Evolutionary conservation across 1,140 invertebrate species (phyloP), one percentile per base, ranked within the genome.

Genomic region (Diuraphis noxia): DNA sequence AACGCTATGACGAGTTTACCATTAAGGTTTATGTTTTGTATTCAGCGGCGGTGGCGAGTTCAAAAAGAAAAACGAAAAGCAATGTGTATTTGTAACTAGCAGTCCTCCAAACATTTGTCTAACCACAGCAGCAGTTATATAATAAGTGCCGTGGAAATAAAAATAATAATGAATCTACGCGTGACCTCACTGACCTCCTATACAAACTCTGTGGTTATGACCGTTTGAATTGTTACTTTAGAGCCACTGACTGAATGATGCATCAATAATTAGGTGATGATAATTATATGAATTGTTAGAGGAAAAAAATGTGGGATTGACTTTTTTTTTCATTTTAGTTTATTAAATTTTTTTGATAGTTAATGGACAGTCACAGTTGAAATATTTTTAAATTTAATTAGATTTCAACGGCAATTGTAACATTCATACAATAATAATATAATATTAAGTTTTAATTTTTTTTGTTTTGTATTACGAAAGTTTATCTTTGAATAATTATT

Each of bases 121-220:
- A 56, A 88, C 86, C 36, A 19, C 49, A 9, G 17, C 36, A 23
- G 3, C 13, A 13, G 34, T 88, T 88, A 88, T 63, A 40, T 41
- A 88, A 88, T 36, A 84, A 41, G 41, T 63, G 36, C n/a, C 36
- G 36, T 40, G 36, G 8, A 63, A 88, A 63, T 30, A 88, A 88
- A 30, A 88, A 85, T 86, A 88, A 30, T 63, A 88, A 88, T 40
- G 86, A 63, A 40, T 88, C 10, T 40, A 63, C 86, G 25, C 38
- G 13, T 30, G 52, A 88, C 52, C 86, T 87, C 85, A 25, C 13
- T 52, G 36, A 10, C 13, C 19, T n/a, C n/a, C n/a, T n/a, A n/a
- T n/a, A n/a, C n/a, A n/a, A n/a, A n/a, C n/a, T n/a, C n/a, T n/a
- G 25, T 43, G 6, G 40, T 84, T 81, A 41, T 52, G 10, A 40